These are phyloP conservation scores for Limanda limanda DNA, from an alignment of 2,113 vertebrate genomes.

Conservation along the genomic window DNA sequence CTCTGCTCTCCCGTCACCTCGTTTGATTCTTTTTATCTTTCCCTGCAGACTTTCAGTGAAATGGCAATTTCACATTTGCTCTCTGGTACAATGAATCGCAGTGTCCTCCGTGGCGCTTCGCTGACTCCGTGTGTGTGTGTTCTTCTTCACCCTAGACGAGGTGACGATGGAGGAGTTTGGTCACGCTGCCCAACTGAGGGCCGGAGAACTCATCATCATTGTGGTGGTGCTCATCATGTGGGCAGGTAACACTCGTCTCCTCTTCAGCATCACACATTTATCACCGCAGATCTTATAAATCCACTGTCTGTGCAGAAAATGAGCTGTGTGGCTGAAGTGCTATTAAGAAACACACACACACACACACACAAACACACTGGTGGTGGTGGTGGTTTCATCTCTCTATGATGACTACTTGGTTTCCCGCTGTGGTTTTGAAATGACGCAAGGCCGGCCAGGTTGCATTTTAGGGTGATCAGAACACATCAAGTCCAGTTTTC, in stretches of 20 bases:
- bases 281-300: constrained; percentile 47
- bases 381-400: too few species aligned
- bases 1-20: constrained; percentile 33
- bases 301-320: constrained; percentile 13
- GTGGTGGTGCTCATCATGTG: constrained; percentile 97
- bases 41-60: constrained; percentile 34
- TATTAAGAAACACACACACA: constrained; percentile 10
- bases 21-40: constrained; percentile 50
- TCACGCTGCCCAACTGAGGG: constrained; percentile 88
- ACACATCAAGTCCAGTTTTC: neutral
- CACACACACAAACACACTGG: constrained; percentile 17
- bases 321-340: constrained; percentile 28
- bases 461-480: neutral
- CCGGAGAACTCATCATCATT: constrained; percentile 95
- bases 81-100: constrained; percentile 19
- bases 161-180: constrained; percentile 92
- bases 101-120: constrained; percentile 12
- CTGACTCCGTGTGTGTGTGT: constrained; percentile 32
- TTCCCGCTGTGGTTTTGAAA: constrained; percentile 8
- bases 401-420: constrained; percentile 17
- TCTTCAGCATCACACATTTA: constrained; percentile 35
- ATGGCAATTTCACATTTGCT: constrained; percentile 36
- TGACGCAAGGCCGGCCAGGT: neutral
- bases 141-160: constrained; percentile 84
- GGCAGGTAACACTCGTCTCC: constrained; percentile 86